phyloP scores from a whole-genome alignment of 1,140 invertebrate genomes.

The Drosophila sturtevanti region DNA sequence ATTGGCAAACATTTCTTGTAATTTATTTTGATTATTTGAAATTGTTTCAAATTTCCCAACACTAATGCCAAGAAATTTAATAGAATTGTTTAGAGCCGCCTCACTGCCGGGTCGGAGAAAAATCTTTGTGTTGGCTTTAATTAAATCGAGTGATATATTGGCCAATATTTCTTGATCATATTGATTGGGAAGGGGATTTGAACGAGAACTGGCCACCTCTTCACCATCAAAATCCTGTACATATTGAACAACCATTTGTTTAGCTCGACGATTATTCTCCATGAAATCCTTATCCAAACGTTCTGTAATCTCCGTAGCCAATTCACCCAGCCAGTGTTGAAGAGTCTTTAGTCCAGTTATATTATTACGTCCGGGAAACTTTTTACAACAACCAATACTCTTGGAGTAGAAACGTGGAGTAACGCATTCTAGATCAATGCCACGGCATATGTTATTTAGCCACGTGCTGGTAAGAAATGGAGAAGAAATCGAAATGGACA shows the following conservation, averaged over 20 bases:
- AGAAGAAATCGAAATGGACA: slow-evolving; percentile 50
- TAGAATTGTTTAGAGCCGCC: slow-evolving; percentile 84
- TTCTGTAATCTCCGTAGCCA: slow-evolving; percentile 92
- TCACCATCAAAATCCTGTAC: slow-evolving; percentile 85
- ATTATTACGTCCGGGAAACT: slow-evolving; percentile 92
- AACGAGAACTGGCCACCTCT: slow-evolving; percentile 86
- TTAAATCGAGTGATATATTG: slow-evolving; percentile 85
- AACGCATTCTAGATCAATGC: slow-evolving; percentile 94
- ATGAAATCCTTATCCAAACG: slow-evolving; percentile 91
- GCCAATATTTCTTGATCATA: slow-evolving; percentile 86
- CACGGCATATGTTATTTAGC: slow-evolving; percentile 93
- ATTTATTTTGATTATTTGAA: slow-evolving; percentile 84
- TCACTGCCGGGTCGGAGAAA: slow-evolving; percentile 74
- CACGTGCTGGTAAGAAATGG: slow-evolving; percentile 85
- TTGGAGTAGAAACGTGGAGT: slow-evolving; percentile 92
- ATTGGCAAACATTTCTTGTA: slow-evolving; percentile 79
- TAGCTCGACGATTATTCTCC: slow-evolving; percentile 88
- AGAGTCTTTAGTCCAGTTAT: slow-evolving; percentile 89
- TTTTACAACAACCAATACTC: slow-evolving; percentile 98
- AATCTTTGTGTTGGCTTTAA: slow-evolving; percentile 84
- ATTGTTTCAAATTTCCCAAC: slow-evolving; percentile 89
- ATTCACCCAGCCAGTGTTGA: slow-evolving; percentile 90
- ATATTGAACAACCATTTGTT: slow-evolving; percentile 86
- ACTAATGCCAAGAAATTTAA: slow-evolving; percentile 89
- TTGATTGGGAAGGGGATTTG: slow-evolving; percentile 69